A percentile compares a stretch with the other conserved stretches of the same genome.
Conservation (phyloP, 1,140 invertebrate species). For the Drosophila parabipectinata region DNA sequence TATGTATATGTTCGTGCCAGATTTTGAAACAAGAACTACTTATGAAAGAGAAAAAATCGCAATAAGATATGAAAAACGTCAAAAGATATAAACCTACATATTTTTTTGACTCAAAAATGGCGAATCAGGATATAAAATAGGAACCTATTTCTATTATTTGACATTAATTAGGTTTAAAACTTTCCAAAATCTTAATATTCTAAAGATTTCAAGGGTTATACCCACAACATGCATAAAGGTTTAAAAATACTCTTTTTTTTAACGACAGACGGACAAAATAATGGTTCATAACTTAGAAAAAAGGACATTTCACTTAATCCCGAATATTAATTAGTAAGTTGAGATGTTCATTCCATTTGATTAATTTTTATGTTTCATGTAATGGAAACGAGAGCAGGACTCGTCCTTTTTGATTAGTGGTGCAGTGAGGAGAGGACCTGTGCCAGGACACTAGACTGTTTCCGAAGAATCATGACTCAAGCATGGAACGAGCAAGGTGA, state of each 20-base stretch:
- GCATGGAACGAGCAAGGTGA: conserved; percentile 17
- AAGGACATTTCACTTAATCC: neutral
- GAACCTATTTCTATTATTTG: neutral
- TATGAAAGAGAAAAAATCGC: conserved; percentile 8
- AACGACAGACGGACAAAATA: neutral
- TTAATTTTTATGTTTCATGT: conserved; percentile 24
- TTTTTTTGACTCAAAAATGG: neutral
- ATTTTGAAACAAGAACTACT: conserved; percentile 31
- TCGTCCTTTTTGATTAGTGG: conserved; percentile 31
- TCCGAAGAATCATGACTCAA: conserved; percentile 27
- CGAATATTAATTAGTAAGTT: conserved; percentile 22
- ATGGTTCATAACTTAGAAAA: neutral
- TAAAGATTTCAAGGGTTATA: neutral
- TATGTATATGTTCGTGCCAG: conserved; percentile 45
- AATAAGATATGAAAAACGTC: conserved; percentile 7
- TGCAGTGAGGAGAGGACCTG: conserved; percentile 29
- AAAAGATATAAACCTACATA: neutral
- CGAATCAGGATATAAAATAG: neutral
- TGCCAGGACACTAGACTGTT: conserved; percentile 8
- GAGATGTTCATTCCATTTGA: conserved; percentile 8
- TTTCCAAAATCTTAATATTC: too few relatives aligned
- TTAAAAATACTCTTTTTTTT: neutral
- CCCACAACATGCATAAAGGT: neutral
- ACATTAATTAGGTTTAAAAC: too few relatives aligned
- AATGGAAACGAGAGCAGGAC: conserved; percentile 20